Conservation (phyloP, 2,797 vertebrate species). For the Acridotheres tristis region DNA sequence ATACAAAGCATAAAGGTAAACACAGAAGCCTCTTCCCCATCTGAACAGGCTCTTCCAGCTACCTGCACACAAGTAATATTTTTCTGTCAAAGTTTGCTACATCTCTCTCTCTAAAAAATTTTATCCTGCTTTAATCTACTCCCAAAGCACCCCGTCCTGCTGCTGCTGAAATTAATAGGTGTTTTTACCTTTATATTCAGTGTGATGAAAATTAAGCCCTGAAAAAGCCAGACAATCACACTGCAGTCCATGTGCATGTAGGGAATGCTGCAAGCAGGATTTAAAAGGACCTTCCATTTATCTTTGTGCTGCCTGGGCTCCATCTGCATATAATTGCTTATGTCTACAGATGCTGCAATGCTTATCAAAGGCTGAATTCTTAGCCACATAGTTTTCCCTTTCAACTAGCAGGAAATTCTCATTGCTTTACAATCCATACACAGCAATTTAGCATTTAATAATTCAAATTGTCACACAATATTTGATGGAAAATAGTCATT, state of each 20-base stretch:
- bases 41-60: neutral
- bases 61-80: neutral
- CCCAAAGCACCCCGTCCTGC: constrained; percentile 3
- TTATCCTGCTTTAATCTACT: neutral
- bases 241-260: neutral
- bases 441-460: constrained; percentile 45
- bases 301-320: constrained; percentile 19
- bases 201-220: constrained; percentile 2
- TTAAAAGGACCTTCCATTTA: constrained; percentile 36
- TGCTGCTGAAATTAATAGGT: neutral
- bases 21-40: neutral
- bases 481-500: constrained; percentile 53
- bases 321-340: constrained; percentile 55
- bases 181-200: neutral
- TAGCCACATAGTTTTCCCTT: neutral
- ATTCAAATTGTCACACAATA: constrained; percentile 42
- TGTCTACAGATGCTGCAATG: neutral
- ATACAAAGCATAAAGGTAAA: neutral
- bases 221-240: constrained; percentile 6
- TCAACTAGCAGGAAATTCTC: constrained; percentile 13
- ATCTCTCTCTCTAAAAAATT: neutral
- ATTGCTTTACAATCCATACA: constrained; percentile 6
- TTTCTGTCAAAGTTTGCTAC: neutral
- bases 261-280: constrained; percentile 22
- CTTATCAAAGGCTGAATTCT: constrained; percentile 14